Conservation (phyloP, 2,797 vertebrate genomes). For the Intellagama lesueurii region DNA sequence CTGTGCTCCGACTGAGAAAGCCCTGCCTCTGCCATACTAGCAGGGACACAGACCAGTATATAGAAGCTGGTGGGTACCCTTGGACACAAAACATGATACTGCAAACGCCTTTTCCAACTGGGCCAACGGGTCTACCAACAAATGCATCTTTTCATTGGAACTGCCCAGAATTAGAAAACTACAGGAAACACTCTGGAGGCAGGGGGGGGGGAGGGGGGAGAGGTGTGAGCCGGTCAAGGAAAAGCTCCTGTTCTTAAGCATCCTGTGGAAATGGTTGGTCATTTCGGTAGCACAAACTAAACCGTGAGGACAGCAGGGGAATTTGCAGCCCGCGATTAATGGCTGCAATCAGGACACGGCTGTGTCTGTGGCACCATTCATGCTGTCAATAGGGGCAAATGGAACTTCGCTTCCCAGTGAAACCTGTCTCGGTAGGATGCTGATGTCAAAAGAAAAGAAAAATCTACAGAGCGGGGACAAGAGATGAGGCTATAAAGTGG, state of each 20-base stretch:
- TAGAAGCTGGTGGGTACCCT: not conserved
- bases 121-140: not conserved
- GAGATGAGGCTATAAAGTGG: not conserved
- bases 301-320: not conserved
- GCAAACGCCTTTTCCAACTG: not conserved
- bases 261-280: slow-evolving; percentile 9
- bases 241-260: slow-evolving; percentile 1
- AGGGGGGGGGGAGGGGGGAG: not conserved
- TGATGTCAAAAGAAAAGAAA: not conserved
- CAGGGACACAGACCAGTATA: not conserved
- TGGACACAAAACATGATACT: not conserved
- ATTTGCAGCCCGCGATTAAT: slow-evolving; percentile 23
- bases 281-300: slow-evolving; percentile 11
- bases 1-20: not conserved
- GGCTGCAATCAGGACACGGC: not conserved
- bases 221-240: not conserved
- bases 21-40: not conserved
- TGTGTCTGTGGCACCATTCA: not conserved
- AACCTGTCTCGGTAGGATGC: slow-evolving; percentile 11
- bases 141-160: not conserved
- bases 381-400: not conserved
- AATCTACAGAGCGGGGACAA: not conserved
- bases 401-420: not conserved
- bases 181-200: not conserved
- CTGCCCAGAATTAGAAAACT: not conserved